Percentiles rank a stretch among this genome's conserved stretches.
These are phyloP conservation scores for Drosophila subsilvestris DNA, from an alignment of 2,888 invertebrate species.

Conservation along the genomic window DNA sequence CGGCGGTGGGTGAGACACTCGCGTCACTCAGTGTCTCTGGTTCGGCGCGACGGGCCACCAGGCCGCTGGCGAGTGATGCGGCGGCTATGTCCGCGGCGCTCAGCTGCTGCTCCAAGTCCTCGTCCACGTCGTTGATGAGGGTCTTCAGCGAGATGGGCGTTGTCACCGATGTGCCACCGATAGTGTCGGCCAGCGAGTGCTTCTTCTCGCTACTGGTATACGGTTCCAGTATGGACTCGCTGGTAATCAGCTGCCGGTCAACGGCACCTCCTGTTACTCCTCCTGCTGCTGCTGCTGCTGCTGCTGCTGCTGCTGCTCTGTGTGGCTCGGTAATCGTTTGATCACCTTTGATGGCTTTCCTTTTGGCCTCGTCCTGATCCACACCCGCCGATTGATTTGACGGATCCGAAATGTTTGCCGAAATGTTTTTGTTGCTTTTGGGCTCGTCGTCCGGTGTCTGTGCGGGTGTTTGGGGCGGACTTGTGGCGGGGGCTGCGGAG, in stretches of 20 bases:
- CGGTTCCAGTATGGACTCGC: constrained; percentile 28
- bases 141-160: constrained; percentile 81
- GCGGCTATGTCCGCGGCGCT: constrained; percentile 81
- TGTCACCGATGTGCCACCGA: constrained; percentile 78
- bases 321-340: constrained; percentile 8
- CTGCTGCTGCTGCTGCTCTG: constrained; percentile 22
- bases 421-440: constrained; percentile 45
- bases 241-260: not conserved
- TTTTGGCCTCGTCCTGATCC: constrained; percentile 3
- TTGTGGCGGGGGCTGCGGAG: constrained; percentile 87
- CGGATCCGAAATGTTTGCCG: not conserved
- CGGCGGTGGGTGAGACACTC: constrained; percentile 78
- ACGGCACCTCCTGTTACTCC: constrained; percentile 15
- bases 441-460: constrained; percentile 77
- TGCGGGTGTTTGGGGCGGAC: constrained; percentile 85
- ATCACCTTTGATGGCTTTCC: not conserved
- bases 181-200: constrained; percentile 80
- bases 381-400: constrained; percentile 14
- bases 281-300: constrained; percentile 26
- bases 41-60: constrained; percentile 79
- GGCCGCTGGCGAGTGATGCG: constrained; percentile 78
- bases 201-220: constrained; percentile 62
- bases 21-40: constrained; percentile 81
- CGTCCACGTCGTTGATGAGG: constrained; percentile 81
- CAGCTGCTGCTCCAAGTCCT: constrained; percentile 68